Evolutionary conservation across 2,113 vertebrate species (phyloP).

Genomic region (Catagonus wagneri): DNA sequence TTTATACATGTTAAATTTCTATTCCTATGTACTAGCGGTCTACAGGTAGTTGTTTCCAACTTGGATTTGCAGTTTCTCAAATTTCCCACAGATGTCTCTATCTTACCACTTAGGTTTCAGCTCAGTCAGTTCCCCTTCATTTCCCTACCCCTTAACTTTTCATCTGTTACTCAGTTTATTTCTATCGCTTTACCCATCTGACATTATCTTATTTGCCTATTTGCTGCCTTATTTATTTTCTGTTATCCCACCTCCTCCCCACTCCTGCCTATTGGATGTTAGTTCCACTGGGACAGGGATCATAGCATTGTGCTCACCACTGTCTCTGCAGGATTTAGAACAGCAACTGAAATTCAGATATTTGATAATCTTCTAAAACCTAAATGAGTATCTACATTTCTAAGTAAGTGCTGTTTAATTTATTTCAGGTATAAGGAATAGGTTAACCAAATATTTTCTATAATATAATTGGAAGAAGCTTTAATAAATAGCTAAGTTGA

Average conservation of each 20-base stretch:
- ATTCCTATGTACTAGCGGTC: neutral
- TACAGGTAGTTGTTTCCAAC: neutral
- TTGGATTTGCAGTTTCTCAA: conserved; percentile 36
- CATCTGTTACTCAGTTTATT: conserved; percentile 8
- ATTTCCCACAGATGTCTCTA: neutral
- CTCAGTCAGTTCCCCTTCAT: neutral
- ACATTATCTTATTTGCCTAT: conserved; percentile 35
- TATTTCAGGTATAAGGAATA: conserved; percentile 30
- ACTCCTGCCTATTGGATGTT: neutral
- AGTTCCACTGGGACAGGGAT: neutral
- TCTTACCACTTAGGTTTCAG: neutral
- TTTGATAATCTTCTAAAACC: conserved; percentile 23
- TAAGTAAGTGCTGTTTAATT: conserved; percentile 56
- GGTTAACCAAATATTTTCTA: conserved; percentile 4
- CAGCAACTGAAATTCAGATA: neutral
- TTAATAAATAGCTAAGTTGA: conserved; percentile 20
- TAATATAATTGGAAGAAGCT: neutral
- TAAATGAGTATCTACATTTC: neutral
- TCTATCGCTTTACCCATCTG: neutral
- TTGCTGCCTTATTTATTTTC: conserved; percentile 28
- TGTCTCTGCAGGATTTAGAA: conserved; percentile 6
- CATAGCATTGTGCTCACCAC: neutral
- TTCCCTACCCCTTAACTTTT: neutral
- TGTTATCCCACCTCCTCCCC: neutral
- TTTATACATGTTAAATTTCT: neutral